Evolutionary conservation across 2,113 vertebrate genomes (phyloP), one percentile per base, ranked within the genome.

Genomic region (Bos indicus): DNA sequence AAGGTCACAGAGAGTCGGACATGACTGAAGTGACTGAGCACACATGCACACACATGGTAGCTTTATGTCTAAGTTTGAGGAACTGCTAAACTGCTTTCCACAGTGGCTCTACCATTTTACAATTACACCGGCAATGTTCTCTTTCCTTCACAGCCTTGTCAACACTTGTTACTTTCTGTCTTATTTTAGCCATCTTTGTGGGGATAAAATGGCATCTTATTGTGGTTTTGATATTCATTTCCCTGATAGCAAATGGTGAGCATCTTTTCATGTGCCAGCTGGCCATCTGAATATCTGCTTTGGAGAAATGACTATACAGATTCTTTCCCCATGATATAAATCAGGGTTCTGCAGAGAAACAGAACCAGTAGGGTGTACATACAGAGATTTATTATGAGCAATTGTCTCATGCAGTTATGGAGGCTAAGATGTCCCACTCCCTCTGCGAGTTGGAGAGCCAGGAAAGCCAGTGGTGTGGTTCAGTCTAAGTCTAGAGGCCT

Each of bases 281-380:
- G 62, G n/a, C 86, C 74, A 46, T 81, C 62, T 56, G 33, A 82
- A 17, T 78, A 56, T 43, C 26, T 28, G 52, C 56, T 62, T 77
- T 62, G 40, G 16, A 74, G 46, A 84, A 59, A 52, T 80, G 26
- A 14, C n/a, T 78, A 0, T 40, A 94, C 17, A 80, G 51, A 59
- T 40, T 30, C 11, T 90, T 48, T 88, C 15, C 46, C 46, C 43
- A 26, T 30, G 74, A 33, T 28, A 3, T 93, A 64, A 40, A 15
- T 77, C 82, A 93, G 64, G 9, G 16, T 57, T 93, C 62, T 85
- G 30, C 52, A 48, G 82, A 93, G 82, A 93, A 86, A 77, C 25
- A 46, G 52, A 59, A 86, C 26, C 57, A 74, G 16, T 84, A 46
- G 40, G 25, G 36, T 64, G 6, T 30, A 83, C 52, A 10, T 86